Evolutionary conservation across 2,797 vertebrate species (phyloP).

Genomic region (Rhincodon typus): DNA sequence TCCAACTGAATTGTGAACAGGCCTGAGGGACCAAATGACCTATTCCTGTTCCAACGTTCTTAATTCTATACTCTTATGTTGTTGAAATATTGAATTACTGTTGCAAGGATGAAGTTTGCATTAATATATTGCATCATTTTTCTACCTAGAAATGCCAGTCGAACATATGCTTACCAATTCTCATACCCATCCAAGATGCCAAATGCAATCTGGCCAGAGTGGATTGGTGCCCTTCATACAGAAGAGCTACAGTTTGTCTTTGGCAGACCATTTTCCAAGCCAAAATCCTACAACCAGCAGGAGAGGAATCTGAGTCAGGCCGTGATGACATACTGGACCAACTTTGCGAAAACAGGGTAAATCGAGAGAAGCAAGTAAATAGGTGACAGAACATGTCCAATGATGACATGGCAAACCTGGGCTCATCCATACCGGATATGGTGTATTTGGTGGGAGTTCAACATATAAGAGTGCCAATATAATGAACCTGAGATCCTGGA

Average conservation of each 20-base stretch:
- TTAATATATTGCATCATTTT: background rate
- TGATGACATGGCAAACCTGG: background rate
- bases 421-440: background rate
- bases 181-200: background rate
- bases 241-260: constrained; percentile 18
- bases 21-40: background rate
- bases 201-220: background rate
- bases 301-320: background rate
- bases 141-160: background rate
- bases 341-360: constrained; percentile 14
- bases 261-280: background rate
- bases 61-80: background rate
- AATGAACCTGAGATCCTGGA: background rate
- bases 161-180: constrained; percentile 11
- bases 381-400: background rate
- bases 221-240: constrained; percentile 13
- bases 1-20: background rate
- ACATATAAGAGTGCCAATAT: background rate
- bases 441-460: background rate
- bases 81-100: background rate
- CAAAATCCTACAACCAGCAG: background rate
- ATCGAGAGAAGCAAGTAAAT: background rate
- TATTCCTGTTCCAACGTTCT: background rate
- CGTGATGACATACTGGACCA: constrained; percentile 23
- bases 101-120: background rate